Base-by-base conservation (phyloP, 2,113 vertebrate genomes). In the Centrocercus urophasianus region DNA sequence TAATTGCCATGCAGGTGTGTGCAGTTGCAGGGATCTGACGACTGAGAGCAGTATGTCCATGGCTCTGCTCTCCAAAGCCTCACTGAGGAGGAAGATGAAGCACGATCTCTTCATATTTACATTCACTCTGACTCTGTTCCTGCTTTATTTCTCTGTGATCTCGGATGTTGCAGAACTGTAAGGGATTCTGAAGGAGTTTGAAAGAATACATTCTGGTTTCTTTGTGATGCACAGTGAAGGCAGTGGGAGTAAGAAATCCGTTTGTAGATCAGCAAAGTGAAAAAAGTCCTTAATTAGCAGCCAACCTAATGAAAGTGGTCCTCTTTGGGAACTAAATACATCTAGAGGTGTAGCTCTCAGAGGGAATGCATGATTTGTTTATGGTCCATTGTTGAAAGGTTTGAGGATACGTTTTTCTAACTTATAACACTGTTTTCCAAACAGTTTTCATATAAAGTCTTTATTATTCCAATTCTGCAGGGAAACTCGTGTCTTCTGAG, bases 11-110 rank as follows among this genome's bases (percentile, higher is more conserved):
- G 64, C 69, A 85, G 84, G 64, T 61, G 47, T 48, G 4, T 85
- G 95, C 86, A 94, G 69, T 88, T 50, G 79, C 93, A 22, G 76
- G 25, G 45, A 8, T 83, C 8, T 20, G 92, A 47, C 79, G 42
- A 64, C 3, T 13, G 90, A 83, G 95, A 94, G 90, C 88, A 91
- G 95, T 28, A 89, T 16, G 70, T 48, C 64, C 88, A 38, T 25
- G 2, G 93, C 88, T 84, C 50, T 16, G 38, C 56, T 71, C 71
- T 18, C 48, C 0, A 42, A 32, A 86, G 61, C 69, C 65, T 65
- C 32, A 6, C 25, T 0, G 38, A 11, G 54, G 54, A 28, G 60
- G 12, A 43, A 14, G 70, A 25, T 28, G 34, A 52, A 63, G 66
- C 3, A 17, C 6, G 1, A n/a, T 6, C 59, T 14, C 86, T 32